Conservation (phyloP, 2,797 vertebrate species). For the Pteropus rufus region DNA sequence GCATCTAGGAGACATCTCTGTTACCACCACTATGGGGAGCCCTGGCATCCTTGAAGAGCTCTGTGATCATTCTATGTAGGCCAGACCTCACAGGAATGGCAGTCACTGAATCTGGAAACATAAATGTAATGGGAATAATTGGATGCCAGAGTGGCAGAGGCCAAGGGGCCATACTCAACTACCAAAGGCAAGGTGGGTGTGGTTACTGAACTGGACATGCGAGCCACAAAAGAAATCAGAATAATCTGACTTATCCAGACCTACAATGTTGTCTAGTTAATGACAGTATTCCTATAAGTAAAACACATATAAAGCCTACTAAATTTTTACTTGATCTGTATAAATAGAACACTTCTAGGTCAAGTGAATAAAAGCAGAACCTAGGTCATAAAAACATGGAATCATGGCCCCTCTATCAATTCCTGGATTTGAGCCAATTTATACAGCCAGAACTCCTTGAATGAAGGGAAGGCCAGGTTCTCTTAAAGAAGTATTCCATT, state of each 20-base stretch:
- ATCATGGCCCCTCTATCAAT: background rate
- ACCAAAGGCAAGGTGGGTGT: background rate
- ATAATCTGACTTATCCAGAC: background rate
- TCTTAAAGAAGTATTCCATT: background rate
- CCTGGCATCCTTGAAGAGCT: background rate
- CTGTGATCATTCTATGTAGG: background rate
- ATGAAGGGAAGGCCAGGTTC: background rate
- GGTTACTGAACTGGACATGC: background rate
- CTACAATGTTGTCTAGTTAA: background rate
- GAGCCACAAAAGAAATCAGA: background rate
- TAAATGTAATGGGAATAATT: background rate
- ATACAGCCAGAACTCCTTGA: background rate
- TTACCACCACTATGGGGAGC: too few relatives aligned
- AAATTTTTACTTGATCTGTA: background rate
- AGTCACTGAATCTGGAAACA: background rate
- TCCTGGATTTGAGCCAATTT: background rate
- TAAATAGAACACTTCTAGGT: background rate
- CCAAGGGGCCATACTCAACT: background rate
- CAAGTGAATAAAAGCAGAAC: background rate
- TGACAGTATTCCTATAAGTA: background rate
- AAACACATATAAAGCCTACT: background rate
- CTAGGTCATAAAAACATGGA: background rate
- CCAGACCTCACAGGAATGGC: background rate
- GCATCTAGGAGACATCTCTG: background rate
- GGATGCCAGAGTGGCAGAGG: too few relatives aligned